Conservation (phyloP, 2,113 vertebrate genomes). For the Hyperopisus bebe region DNA sequence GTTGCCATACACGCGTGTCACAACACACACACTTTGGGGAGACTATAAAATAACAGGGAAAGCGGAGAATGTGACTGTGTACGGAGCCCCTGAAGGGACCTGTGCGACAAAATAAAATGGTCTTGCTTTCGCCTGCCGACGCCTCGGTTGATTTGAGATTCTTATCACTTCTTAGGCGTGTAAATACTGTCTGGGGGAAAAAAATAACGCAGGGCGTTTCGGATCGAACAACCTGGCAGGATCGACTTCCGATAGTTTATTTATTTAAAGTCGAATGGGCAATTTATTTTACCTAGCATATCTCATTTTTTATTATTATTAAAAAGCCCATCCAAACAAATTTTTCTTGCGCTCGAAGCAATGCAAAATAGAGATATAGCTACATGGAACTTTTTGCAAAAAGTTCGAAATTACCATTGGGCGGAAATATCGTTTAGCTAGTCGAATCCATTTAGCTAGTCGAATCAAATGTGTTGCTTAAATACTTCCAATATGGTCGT, state of each 20-base stretch:
- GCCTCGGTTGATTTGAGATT: background rate
- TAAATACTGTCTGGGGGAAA: background rate
- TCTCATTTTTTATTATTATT: background rate
- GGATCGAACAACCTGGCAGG: background rate
- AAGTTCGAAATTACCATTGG: background rate
- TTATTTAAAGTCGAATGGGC: background rate
- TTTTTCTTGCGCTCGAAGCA: background rate
- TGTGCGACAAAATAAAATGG: too few species aligned
- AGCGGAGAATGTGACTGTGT: too few species aligned
- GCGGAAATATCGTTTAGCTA: background rate
- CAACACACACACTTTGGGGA: too few species aligned
- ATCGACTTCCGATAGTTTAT: background rate
- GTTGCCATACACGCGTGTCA: too few species aligned
- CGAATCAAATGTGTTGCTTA: background rate
- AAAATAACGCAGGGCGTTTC: background rate
- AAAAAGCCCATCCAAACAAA: background rate
- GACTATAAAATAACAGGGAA: too few species aligned
- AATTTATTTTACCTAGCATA: background rate
- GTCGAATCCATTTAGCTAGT: background rate
- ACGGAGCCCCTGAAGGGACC: too few species aligned
- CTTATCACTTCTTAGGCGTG: background rate
- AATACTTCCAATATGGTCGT: background rate
- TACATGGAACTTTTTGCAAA: background rate
- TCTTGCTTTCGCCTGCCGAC: too few species aligned
- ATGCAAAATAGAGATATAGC: background rate